A percentile compares a stretch with the other conserved stretches of the same genome.
These are phyloP conservation scores for Malurus splendens DNA, from an alignment of 2,797 vertebrate genomes.

Conservation along the genomic window DNA sequence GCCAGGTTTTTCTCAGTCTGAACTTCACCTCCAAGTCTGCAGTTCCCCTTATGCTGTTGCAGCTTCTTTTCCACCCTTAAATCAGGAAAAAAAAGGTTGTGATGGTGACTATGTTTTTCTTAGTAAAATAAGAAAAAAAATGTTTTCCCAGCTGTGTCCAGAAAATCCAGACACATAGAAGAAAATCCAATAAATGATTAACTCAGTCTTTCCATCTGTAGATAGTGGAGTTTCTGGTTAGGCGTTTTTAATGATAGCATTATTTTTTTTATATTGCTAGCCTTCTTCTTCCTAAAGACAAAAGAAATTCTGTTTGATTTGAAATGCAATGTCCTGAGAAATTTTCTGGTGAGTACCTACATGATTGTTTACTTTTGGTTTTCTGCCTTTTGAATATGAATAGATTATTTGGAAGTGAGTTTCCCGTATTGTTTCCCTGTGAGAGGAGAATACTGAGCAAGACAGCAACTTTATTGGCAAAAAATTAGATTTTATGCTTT, in stretches of 20 bases:
- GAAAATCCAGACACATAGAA: neutral
- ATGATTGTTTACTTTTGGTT: neutral
- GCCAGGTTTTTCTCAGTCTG: neutral
- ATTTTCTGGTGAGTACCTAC: neutral
- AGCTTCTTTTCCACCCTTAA: neutral
- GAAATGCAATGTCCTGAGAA: neutral
- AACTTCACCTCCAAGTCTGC: neutral
- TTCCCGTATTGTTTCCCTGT: neutral
- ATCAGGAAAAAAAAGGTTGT: neutral
- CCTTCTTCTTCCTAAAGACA: neutral
- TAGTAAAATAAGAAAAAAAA: neutral
- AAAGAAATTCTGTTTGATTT: neutral
- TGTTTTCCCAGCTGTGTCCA: neutral
- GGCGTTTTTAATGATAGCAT: accelerated
- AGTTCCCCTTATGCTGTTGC: neutral
- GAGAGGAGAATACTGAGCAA: neutral
- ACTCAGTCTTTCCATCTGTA: neutral
- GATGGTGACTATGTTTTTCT: neutral
- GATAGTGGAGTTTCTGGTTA: neutral
- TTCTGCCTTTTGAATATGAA: neutral
- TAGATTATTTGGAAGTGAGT: neutral
- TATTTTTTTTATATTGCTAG: neutral
- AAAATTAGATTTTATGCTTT: neutral
- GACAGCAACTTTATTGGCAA: neutral
- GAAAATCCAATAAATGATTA: conserved; percentile 24